phyloP scores from a whole-genome alignment of 2,113 vertebrate genomes.

The Pterocles burchelli region DNA sequence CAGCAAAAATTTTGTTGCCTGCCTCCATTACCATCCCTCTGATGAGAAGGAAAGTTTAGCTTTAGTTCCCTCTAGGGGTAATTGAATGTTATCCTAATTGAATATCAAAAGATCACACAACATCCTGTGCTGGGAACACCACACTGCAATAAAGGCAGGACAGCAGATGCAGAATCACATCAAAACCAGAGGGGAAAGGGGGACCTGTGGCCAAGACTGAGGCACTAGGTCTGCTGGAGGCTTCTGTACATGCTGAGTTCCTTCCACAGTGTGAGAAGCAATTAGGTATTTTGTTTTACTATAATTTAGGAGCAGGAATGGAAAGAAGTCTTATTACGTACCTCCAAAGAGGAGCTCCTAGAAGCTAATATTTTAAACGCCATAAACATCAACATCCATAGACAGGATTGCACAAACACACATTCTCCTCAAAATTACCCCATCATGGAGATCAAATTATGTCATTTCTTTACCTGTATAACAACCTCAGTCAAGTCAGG shows the following conservation, averaged over 20 bases:
- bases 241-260: background rate
- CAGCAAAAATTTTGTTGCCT: background rate
- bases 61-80: background rate
- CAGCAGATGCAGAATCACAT: fast-evolving
- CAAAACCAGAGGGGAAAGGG: background rate
- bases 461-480: background rate
- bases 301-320: background rate
- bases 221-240: background rate
- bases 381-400: background rate
- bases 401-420: background rate
- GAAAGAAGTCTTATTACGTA: background rate
- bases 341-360: background rate
- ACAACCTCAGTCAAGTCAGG: background rate
- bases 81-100: background rate
- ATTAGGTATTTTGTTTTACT: background rate
- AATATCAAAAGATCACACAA: background rate
- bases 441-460: background rate
- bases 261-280: fast-evolving
- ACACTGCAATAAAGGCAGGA: background rate
- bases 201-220: background rate
- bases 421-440: background rate
- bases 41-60: background rate
- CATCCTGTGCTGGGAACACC: background rate
- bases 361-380: background rate
- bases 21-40: background rate